These are phyloP conservation scores for Onchidella celtica DNA, from an alignment of 2,888 invertebrate species.

Conservation along the genomic window DNA sequence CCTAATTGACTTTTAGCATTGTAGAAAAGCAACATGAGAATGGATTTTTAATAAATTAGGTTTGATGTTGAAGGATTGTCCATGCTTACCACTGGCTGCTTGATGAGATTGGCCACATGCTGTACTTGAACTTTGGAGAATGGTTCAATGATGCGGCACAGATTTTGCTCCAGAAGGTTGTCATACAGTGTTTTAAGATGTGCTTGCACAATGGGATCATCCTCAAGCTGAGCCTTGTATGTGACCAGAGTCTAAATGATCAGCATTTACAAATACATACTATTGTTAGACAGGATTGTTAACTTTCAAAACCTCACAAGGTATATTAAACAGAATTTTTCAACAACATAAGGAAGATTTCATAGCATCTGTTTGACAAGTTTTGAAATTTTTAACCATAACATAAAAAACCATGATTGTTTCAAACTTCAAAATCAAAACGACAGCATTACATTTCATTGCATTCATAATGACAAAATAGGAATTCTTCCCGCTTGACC, in stretches of 20 bases:
- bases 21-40: no score
- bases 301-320: not conserved
- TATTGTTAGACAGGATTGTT: no score
- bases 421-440: no score
- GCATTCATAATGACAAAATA: no score
- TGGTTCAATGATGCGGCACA: slow-evolving; percentile 98
- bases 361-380: not conserved
- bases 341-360: not conserved
- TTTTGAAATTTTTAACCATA: no score
- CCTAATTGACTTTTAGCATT: no score
- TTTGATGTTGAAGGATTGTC: no score
- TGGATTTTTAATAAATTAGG: no score
- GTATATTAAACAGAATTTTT: not conserved
- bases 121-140: slow-evolving; percentile 95
- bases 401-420: no score
- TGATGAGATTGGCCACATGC: slow-evolving; percentile 94
- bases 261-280: no score
- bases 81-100: slow-evolving; percentile 84
- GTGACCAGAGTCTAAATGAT: slow-evolving; percentile 87
- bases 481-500: no score
- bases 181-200: slow-evolving; percentile 98
- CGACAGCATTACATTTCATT: no score
- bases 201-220: slow-evolving; percentile 97
- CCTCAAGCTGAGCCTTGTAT: slow-evolving; percentile 93
- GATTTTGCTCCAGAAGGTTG: slow-evolving; percentile 99